Conservation (phyloP, 2,888 invertebrate genomes). For the Drosophila lacicola region DNA sequence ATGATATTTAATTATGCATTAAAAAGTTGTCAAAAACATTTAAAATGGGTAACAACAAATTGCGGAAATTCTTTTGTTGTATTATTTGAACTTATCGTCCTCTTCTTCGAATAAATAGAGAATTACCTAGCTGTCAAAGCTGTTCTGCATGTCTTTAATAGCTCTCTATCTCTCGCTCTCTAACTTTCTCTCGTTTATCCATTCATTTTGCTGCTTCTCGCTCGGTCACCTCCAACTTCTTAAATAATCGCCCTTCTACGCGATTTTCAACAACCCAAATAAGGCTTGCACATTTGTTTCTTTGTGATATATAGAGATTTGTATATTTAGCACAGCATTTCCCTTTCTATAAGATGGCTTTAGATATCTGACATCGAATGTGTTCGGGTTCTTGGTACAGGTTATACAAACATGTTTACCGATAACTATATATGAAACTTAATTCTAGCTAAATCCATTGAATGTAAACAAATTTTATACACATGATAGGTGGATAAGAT, state of each 20-base stretch:
- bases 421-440: background rate
- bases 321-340: background rate
- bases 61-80: too few species aligned
- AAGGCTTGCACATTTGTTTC: background rate
- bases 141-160: too few species aligned
- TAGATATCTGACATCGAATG: too few species aligned
- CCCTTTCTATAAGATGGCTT: too few species aligned
- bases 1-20: too few species aligned
- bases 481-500: constrained; percentile 3
- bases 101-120: too few species aligned
- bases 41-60: too few species aligned
- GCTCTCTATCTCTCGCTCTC: background rate
- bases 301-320: background rate
- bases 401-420: background rate
- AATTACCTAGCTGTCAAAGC: too few species aligned
- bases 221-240: background rate
- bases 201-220: background rate
- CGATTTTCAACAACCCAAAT: background rate
- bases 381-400: background rate
- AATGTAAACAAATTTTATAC: constrained; percentile 5
- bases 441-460: background rate
- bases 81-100: too few species aligned
- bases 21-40: too few species aligned
- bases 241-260: background rate
- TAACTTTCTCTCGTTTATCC: background rate